Evolutionary conservation across 2,888 invertebrate genomes (phyloP).

Genomic region (Caenorhabditis sinica): DNA sequence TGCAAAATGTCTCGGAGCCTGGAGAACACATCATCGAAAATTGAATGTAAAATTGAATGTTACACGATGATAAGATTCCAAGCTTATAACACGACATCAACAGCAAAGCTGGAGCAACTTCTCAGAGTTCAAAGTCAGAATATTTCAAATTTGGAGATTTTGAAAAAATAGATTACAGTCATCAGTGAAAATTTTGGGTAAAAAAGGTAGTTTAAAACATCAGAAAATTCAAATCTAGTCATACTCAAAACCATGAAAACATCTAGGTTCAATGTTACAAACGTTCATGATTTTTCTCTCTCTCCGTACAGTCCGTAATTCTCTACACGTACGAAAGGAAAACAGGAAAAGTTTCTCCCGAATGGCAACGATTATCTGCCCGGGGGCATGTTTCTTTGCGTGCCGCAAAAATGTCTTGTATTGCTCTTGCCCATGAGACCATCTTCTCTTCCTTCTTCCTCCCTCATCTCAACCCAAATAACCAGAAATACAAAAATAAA

Average conservation of each 20-base stretch:
- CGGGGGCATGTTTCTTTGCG: neutral
- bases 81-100: no score
- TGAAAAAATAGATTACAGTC: no score
- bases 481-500: conserved; percentile 62
- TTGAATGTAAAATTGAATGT: no score
- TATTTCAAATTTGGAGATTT: no score
- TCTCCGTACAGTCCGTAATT: neutral
- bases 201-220: no score
- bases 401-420: neutral
- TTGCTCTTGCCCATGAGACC: neutral
- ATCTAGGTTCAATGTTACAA: neutral
- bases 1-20: no score
- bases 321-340: neutral
- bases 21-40: no score
- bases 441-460: conserved; percentile 9
- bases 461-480: conserved; percentile 21
- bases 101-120: no score
- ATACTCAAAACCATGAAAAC: neutral
- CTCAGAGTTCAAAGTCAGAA: no score
- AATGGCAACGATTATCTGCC: conserved; percentile 12
- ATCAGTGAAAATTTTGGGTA: no score
- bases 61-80: no score
- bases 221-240: no score
- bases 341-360: conserved; percentile 18
- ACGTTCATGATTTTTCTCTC: neutral